Conservation (phyloP, 2,888 invertebrate species). For the Plusia festucae region DNA sequence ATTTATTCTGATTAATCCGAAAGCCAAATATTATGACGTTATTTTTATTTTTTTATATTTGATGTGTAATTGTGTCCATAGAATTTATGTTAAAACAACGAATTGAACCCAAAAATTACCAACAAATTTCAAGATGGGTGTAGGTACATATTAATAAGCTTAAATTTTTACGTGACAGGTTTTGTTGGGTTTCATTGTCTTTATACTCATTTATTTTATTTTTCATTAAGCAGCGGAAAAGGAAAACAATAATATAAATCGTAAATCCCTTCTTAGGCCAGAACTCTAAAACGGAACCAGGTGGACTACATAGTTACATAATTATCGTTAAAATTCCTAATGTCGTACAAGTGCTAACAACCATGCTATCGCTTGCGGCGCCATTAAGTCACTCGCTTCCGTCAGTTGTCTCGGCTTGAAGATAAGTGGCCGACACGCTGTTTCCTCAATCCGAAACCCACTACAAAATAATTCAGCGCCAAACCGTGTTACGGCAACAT, state of each 20-base stretch:
- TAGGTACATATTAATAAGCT: too few species aligned
- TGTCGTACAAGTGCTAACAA: conserved; percentile 39
- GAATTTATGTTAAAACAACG: too few species aligned
- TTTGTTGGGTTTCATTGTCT: too few species aligned
- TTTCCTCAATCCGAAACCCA: conserved; percentile 53
- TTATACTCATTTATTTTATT: too few species aligned
- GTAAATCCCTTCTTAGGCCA: background rate
- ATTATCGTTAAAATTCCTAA: conserved; percentile 25
- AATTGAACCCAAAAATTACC: too few species aligned
- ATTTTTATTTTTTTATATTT: too few species aligned
- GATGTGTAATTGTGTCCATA: background rate
- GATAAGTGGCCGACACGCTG: conserved; percentile 57
- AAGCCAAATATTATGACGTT: too few species aligned
- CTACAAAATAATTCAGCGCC: conserved; percentile 56
- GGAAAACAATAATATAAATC: too few species aligned
- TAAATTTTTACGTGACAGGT: too few species aligned
- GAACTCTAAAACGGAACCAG: background rate
- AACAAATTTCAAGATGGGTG: too few species aligned
- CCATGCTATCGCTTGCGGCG: conserved; percentile 29
- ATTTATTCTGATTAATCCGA: too few species aligned
- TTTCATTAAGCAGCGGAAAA: too few species aligned
- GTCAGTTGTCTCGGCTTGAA: conserved; percentile 45
- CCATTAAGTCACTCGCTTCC: conserved; percentile 55
- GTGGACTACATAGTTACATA: conserved; percentile 9
- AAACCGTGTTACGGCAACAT: conserved; percentile 19